Conservation (phyloP, 2,888 invertebrate genomes). For the Sclerodermus sp. region DNA sequence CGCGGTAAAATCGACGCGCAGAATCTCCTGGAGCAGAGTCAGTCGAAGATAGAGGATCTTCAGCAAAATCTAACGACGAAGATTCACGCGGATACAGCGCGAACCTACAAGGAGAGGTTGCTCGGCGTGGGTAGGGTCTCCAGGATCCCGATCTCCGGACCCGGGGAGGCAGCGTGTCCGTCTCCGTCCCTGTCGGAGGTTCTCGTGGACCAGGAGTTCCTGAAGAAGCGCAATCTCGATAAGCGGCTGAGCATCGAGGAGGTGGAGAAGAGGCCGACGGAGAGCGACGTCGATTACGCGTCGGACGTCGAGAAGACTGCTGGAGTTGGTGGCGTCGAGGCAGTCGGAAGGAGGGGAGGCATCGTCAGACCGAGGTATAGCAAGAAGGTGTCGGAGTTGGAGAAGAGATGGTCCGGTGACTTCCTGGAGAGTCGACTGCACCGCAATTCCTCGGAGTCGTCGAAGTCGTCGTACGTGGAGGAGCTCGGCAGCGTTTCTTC, state of each 20-base stretch:
- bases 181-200: too few relatives aligned
- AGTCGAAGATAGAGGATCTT: conserved; percentile 39
- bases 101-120: conserved; percentile 39
- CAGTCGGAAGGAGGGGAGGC: neutral
- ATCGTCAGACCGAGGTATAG: conserved; percentile 32
- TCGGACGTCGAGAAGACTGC: conserved; percentile 23
- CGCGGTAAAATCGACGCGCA: conserved; percentile 31
- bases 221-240: conserved; percentile 38
- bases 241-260: conserved; percentile 41
- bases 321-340: too few relatives aligned
- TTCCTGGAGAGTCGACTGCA: conserved; percentile 39
- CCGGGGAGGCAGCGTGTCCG: conserved; percentile 15
- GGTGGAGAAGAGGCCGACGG: conserved; percentile 30
- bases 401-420: conserved; percentile 51
- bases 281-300: conserved; percentile 30
- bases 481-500: conserved; percentile 47
- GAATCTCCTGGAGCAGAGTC: conserved; percentile 36
- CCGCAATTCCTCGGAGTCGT: conserved; percentile 45
- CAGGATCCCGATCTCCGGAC: too few relatives aligned
- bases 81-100: conserved; percentile 41
- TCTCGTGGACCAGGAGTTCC: conserved; percentile 42
- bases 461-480: conserved; percentile 48
- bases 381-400: conserved; percentile 44
- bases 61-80: conserved; percentile 42
- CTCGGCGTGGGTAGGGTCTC: conserved; percentile 10